Evolutionary conservation across 2,113 vertebrate genomes (phyloP), one percentile per base, ranked within the genome.

Genomic region (Zosterops japonicus): DNA sequence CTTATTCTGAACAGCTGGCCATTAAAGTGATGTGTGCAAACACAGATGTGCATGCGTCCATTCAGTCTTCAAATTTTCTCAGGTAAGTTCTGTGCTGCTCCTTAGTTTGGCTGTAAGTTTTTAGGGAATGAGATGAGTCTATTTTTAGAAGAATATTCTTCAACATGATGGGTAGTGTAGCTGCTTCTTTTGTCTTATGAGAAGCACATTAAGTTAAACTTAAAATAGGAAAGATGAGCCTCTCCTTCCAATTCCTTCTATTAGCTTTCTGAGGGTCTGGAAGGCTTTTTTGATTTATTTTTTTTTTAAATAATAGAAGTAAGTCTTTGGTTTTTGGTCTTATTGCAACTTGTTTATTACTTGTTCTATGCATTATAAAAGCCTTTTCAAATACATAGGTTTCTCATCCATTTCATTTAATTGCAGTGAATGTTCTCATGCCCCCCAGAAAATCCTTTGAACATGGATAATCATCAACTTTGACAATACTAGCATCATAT

Each of bases 71-170:
- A 17, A 18, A 64, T 10, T 11, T 18, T 42, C 4, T 16, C 11
- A 36, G 42, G 3, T 53, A 85, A 50, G 14, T 52, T 87, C 35
- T 83, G 24, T 71, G 56, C 31, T 60, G 25, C 57, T 28, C 23
- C 16, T 68, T 60, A 60, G 8, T 65, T 69, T 87, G 31, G 3
- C 22, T 65, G 14, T 4, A 57, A 46, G 23, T 14, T 64, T 83
- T 83, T 35, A 63, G 41, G 56, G 31, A 65, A 22, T 3, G 22
- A 78, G 28, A 20, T 49, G 9, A 49, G n/a, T 10, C 19, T 78
- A 53, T 84, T 82, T 89, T 75, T 82, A 63, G 42, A 49, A 60
- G 39, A 70, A 31, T 85, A 46, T 70, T 78, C 42, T 70, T 90
- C 44, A 60, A 8, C 65, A 12, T 63, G 31, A 6, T 67, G 50